phyloP scores from a whole-genome alignment of 2,888 invertebrate genomes.

The Meta bourneti region DNA sequence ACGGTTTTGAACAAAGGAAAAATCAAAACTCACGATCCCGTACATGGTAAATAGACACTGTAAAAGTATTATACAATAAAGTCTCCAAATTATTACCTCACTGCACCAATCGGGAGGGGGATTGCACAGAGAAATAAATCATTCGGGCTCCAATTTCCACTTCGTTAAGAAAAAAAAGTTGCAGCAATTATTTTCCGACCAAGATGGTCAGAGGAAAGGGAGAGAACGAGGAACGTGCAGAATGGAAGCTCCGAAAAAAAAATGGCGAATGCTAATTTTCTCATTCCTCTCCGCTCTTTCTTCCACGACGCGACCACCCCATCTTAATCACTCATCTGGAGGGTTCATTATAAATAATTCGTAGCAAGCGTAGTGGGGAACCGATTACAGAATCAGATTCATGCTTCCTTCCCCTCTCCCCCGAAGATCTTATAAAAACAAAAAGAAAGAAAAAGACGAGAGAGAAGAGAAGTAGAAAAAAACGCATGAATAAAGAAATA shows the following conservation, averaged over 20 bases:
- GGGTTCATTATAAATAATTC: conserved; percentile 39
- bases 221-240: neutral
- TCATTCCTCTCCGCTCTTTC: neutral
- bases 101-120: no score
- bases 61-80: neutral
- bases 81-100: neutral
- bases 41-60: neutral
- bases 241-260: neutral
- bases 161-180: neutral
- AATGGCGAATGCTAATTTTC: neutral
- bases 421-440: neutral
- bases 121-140: neutral
- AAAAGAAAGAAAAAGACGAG: neutral
- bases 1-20: neutral
- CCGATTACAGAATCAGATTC: conserved; percentile 26
- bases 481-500: conserved; percentile 41
- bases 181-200: neutral
- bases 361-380: neutral
- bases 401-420: neutral
- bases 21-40: neutral
- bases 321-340: neutral
- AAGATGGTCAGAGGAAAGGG: neutral
- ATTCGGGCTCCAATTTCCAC: neutral
- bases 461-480: neutral
- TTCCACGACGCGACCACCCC: neutral